These are phyloP conservation scores for Caenorhabditis zanzibari DNA, from an alignment of 2,888 invertebrate species.

Conservation along the genomic window DNA sequence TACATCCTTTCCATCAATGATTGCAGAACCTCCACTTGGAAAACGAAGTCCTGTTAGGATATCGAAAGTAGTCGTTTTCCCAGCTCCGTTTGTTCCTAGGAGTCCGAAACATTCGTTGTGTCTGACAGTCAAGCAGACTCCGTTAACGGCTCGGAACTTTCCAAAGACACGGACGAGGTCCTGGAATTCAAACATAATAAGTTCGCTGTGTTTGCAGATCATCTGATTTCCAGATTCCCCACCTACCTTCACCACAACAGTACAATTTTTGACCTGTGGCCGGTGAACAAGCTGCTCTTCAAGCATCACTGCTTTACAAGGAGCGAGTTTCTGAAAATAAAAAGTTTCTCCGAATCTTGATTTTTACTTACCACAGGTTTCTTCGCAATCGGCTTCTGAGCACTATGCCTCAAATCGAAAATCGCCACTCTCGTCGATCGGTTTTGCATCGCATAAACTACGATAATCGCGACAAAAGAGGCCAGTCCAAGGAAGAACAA, in stretches of 20 bases:
- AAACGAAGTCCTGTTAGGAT: constrained; percentile 77
- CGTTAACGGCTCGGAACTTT: constrained; percentile 51
- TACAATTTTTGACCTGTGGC: constrained; percentile 16
- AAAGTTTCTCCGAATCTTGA: background rate
- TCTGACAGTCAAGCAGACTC: constrained; percentile 74
- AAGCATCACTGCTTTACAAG: constrained; percentile 23
- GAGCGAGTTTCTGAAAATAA: constrained; percentile 29
- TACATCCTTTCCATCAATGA: constrained; percentile 30
- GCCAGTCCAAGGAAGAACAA: constrained; percentile 16
- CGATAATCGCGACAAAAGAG: background rate
- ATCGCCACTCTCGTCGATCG: constrained; percentile 33
- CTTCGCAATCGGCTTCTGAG: constrained; percentile 34
- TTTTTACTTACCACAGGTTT: constrained; percentile 19
- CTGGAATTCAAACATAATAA: constrained; percentile 13
- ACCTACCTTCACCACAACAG: constrained; percentile 36
- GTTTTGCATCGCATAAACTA: constrained; percentile 35
- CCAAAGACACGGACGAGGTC: constrained; percentile 54
- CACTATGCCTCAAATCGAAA: constrained; percentile 39
- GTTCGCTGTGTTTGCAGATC: background rate
- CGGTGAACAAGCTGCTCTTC: constrained; percentile 25
- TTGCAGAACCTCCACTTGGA: constrained; percentile 56
- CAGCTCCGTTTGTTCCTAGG: constrained; percentile 78
- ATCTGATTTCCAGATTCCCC: background rate
- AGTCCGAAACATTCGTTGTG: constrained; percentile 80
- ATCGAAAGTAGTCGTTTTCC: constrained; percentile 81